Evolutionary conservation across 2,888 invertebrate species (phyloP).

Genomic region (Drosophila pseudotalamancana): DNA sequence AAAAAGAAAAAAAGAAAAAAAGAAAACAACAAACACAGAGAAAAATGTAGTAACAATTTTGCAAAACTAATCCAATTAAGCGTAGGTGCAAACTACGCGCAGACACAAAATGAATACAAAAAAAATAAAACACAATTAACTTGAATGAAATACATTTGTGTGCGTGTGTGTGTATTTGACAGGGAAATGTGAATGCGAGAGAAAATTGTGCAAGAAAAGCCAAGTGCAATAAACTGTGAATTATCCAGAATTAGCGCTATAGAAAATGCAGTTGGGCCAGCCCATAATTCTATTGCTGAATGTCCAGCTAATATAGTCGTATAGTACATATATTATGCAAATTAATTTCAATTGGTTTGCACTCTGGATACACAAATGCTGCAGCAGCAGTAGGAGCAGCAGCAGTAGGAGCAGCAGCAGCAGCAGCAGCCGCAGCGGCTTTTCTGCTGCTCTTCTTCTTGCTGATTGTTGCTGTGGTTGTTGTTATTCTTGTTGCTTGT

Average conservation of each 20-base stretch:
- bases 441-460: conserved; percentile 21
- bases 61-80: conserved; percentile 34
- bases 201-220: conserved; percentile 68
- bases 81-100: conserved; percentile 7
- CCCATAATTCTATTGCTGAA: conserved; percentile 64
- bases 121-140: background rate
- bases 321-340: conserved; percentile 70
- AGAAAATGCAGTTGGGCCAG: conserved; percentile 36
- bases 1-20: conserved; percentile 3
- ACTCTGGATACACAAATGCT: conserved; percentile 66
- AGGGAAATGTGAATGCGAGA: conserved; percentile 16
- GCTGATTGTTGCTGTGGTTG: conserved; percentile 30
- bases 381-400: conserved; percentile 20
- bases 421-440: conserved; percentile 35
- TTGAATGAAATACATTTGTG: conserved; percentile 9
- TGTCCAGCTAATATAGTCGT: conserved; percentile 59
- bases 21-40: background rate
- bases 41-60: conserved; percentile 17
- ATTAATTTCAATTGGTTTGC: conserved; percentile 80
- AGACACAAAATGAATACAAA: background rate
- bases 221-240: conserved; percentile 78
- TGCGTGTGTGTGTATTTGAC: conserved; percentile 28
- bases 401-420: conserved; percentile 3
- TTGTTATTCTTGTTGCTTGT: conserved; percentile 40
- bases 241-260: conserved; percentile 59